Conservation (phyloP, 2,113 vertebrate species). For the Triplophysa dalaica region DNA sequence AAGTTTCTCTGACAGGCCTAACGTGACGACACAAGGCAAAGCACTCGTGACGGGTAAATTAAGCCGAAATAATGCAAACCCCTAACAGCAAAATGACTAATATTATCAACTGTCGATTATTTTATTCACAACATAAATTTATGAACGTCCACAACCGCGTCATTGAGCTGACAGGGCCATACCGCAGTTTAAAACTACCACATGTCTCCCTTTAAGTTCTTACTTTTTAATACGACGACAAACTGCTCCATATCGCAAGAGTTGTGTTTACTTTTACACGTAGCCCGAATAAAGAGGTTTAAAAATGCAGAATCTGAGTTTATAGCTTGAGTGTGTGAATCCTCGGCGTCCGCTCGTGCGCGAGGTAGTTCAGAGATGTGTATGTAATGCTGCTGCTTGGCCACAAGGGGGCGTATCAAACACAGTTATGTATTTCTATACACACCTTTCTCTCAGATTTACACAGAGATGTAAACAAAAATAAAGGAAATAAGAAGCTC, state of each 20-base stretch:
- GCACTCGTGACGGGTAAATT: not conserved
- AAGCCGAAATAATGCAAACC: not conserved
- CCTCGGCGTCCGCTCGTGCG: not conserved
- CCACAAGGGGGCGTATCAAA: conserved; percentile 50
- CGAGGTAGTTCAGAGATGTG: not conserved
- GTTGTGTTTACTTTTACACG: not conserved
- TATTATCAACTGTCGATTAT: not conserved
- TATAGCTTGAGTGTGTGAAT: not conserved
- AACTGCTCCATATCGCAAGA: conserved; percentile 60
- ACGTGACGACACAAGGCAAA: not conserved
- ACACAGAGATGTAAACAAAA: too few relatives aligned
- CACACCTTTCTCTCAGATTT: not conserved
- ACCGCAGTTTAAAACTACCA: not conserved
- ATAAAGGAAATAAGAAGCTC: not conserved
- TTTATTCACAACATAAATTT: not conserved
- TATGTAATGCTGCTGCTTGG: conserved; percentile 23
- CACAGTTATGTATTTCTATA: not conserved
- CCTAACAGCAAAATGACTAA: not conserved
- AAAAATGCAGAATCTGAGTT: not conserved
- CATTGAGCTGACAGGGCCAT: not conserved
- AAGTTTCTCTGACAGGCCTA: conserved; percentile 75
- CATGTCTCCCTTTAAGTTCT: conserved; percentile 36
- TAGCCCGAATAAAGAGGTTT: not conserved
- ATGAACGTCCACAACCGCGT: not conserved
- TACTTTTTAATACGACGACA: conserved; percentile 63